Evolutionary conservation across 2,797 vertebrate genomes (phyloP).

Genomic region (Neostethus bicornis): DNA sequence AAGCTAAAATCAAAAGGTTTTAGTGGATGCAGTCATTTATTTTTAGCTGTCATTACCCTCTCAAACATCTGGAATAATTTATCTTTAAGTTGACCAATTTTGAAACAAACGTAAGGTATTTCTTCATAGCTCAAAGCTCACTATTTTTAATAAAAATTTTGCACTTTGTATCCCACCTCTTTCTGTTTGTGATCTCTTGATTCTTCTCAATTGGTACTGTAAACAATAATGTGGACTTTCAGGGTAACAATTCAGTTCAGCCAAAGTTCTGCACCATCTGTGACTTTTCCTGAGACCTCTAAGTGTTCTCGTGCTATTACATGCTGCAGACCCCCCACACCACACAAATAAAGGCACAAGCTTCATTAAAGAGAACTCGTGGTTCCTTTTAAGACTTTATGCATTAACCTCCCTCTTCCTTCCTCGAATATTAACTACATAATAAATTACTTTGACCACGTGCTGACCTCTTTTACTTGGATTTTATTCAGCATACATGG

Average conservation of each 20-base stretch:
- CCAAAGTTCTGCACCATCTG: constrained; percentile 33
- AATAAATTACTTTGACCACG: constrained; percentile 34
- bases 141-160: background rate
- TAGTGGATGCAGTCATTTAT: constrained; percentile 14
- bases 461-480: constrained; percentile 3
- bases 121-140: background rate
- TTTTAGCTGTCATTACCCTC: constrained; percentile 9
- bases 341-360: constrained; percentile 44
- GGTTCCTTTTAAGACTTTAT: constrained; percentile 48
- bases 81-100: constrained; percentile 10
- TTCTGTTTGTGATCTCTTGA: constrained; percentile 14
- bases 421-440: constrained; percentile 9
- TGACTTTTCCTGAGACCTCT: constrained; percentile 62
- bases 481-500: constrained; percentile 10
- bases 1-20: constrained; percentile 13
- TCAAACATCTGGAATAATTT: constrained; percentile 17
- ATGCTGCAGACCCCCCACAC: constrained; percentile 38
- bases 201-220: constrained; percentile 14
- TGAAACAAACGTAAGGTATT: constrained; percentile 2
- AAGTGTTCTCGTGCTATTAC: constrained; percentile 55
- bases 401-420: constrained; percentile 42
- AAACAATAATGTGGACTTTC: background rate
- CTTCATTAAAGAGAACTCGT: constrained; percentile 52
- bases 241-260: constrained; percentile 22
- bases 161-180: background rate